phyloP scores from a whole-genome alignment of 1,140 invertebrate species.

The Magallana angulata region DNA sequence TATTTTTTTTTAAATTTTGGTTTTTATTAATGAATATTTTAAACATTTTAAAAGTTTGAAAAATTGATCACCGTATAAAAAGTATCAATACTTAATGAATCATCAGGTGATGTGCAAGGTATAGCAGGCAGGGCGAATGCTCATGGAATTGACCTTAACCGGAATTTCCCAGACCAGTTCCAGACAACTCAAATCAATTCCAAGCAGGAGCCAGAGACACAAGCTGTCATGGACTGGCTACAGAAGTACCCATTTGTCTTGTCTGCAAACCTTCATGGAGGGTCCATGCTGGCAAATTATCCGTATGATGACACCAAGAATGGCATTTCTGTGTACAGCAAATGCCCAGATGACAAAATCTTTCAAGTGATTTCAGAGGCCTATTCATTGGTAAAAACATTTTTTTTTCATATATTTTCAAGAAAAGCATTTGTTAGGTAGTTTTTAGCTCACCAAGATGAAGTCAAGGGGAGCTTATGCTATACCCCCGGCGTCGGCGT shows the following conservation, averaged over 20 bases:
- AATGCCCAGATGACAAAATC: slow-evolving; percentile 90
- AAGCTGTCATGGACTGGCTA: slow-evolving; percentile 95
- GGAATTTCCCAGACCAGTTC: slow-evolving; percentile 97
- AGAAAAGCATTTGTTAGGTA: neutral
- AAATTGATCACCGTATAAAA: no score
- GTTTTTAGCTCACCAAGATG: no score
- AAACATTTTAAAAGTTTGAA: no score
- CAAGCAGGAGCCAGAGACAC: slow-evolving; percentile 94
- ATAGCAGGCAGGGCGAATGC: slow-evolving; percentile 89
- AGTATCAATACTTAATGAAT: no score
- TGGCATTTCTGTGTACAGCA: slow-evolving; percentile 81
- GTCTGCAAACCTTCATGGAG: slow-evolving; percentile 97
- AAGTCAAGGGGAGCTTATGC: no score
- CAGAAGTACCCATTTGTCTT: slow-evolving; percentile 92
- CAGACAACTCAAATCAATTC: slow-evolving; percentile 80
- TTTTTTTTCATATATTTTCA: neutral
- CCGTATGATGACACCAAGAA: slow-evolving; percentile 85
- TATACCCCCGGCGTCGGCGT: no score
- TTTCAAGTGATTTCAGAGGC: slow-evolving; percentile 90
- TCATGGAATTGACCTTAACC: slow-evolving; percentile 92
- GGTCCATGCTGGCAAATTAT: slow-evolving; percentile 93
- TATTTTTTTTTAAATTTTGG: no score
- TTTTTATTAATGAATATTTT: no score
- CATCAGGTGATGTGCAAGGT: slow-evolving; percentile 68
- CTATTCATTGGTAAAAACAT: slow-evolving; percentile 86